Base-by-base conservation (phyloP, 2,113 vertebrate genomes). In the Polypterus bichir region DNA sequence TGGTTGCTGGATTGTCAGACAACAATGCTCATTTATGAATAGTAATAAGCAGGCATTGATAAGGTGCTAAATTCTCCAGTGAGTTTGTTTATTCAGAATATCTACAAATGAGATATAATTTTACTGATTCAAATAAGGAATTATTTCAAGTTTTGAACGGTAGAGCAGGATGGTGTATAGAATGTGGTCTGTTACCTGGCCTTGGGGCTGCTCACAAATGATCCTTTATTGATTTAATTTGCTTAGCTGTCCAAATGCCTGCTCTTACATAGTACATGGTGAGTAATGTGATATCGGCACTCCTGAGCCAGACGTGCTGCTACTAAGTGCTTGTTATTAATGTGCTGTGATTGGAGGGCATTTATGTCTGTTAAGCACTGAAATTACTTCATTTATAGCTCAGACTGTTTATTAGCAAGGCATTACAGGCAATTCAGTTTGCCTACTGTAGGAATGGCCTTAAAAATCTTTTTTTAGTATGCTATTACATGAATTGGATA, bases 81-180 rank as follows among this genome's bases (percentile, higher is more conserved):
- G 62, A 64, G 69, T 63, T 67, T 57, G 64, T 9, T 57, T 62
- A 44, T 66, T 64, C 63, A 48, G 54, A 45, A 54, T 64, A 66
- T 64, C 11, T 64, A 60, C 53, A 49, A 71, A 55, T 61, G 61
- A 60, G 9, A 68, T 62, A 71, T 64, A 27, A 62, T 70, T 68
- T 63, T 9, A 7, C 10, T 69, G 55, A 73, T 72, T 73, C 71
- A 66, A 54, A 70, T 68, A 53, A 75, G 66, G 53, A 66, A 48
- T 59, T 65, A 9, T 9, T 66, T 57, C 55, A 67, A 57, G 65
- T 62, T 51, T 46, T 51, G 27, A 27, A 27, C 2, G 27, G 27
- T 27, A 27, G 27, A 27, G 27, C 27, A 27, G 27, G 1, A 27
- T 27, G 27, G 1, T 27, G 27, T 27, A 27, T 27, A 27, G 27